These are phyloP conservation scores for Zosterops borbonicus DNA, from an alignment of 2,113 vertebrate genomes.

Conservation along the genomic window DNA sequence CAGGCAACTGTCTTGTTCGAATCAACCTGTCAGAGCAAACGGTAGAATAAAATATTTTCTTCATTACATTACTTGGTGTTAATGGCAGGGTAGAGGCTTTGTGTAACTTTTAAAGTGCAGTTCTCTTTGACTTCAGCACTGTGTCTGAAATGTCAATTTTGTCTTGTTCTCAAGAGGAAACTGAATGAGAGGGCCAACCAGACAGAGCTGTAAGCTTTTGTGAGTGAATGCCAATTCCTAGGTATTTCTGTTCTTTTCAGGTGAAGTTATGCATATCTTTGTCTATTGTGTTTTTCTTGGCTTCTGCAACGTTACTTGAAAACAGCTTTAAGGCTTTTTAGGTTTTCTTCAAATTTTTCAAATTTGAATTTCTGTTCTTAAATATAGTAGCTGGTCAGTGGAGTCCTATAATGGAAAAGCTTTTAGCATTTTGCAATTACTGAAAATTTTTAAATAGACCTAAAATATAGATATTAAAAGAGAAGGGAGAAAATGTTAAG, in stretches of 20 bases:
- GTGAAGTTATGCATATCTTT: background rate
- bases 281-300: background rate
- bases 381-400: background rate
- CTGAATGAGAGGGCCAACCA: background rate
- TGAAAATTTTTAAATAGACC: background rate
- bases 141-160: background rate
- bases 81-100: background rate
- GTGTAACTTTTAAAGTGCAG: background rate
- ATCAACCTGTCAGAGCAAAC: slow-evolving; percentile 99
- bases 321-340: background rate
- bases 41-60: slow-evolving; percentile 64
- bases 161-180: background rate
- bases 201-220: background rate
- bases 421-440: background rate
- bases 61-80: background rate
- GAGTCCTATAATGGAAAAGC: background rate
- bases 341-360: background rate
- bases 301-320: background rate
- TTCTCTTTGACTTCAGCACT: background rate
- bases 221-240: background rate
- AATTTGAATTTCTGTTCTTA: background rate
- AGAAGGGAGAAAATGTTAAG: background rate
- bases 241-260: background rate
- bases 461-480: background rate
- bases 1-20: slow-evolving; percentile 89